Evolutionary conservation across 2,113 vertebrate genomes (phyloP).

Genomic region (Ptilorrhoa leucosticta): DNA sequence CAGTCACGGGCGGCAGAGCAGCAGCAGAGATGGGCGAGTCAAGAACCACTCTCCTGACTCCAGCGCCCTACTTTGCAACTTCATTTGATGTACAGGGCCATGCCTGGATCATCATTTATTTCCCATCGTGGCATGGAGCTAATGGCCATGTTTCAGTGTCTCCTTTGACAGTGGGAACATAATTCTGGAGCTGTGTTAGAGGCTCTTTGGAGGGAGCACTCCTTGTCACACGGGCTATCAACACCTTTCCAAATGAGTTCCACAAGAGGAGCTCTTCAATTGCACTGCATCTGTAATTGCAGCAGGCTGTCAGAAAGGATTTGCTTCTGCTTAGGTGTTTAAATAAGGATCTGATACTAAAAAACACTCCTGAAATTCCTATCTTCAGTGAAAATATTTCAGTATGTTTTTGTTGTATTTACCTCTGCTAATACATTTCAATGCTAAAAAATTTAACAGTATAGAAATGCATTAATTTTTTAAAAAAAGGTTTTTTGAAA

Average conservation of each 20-base stretch:
- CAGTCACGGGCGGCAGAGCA: neutral
- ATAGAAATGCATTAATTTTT: neutral
- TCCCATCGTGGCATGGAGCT: neutral
- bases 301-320: constrained; percentile 16
- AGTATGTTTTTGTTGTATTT: neutral
- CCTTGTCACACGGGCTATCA: neutral
- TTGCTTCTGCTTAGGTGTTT: neutral
- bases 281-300: neutral
- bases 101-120: neutral
- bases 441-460: neutral
- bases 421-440: neutral
- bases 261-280: neutral
- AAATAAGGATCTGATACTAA: neutral
- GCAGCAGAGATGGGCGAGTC: neutral
- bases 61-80: neutral
- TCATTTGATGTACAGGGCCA: neutral
- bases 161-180: neutral
- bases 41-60: neutral
- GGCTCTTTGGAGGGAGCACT: neutral
- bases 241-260: neutral
- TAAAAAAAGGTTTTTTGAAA: neutral
- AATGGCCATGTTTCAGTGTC: neutral
- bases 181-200: neutral
- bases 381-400: neutral
- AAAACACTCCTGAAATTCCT: neutral